Evolutionary conservation across 2,888 invertebrate species (phyloP).

Genomic region (Drosophila neotestacea): DNA sequence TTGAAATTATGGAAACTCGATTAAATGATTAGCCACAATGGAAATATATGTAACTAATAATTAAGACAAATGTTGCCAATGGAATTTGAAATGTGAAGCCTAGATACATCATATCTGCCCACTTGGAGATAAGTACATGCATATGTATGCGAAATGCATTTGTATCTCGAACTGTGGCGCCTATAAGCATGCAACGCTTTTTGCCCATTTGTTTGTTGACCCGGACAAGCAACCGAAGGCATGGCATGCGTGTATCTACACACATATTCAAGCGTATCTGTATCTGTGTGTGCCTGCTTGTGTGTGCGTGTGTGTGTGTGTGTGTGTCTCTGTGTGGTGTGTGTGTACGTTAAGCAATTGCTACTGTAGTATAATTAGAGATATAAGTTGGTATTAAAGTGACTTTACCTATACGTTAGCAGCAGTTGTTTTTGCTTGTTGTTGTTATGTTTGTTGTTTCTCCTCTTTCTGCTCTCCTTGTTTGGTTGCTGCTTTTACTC

Average conservation of each 20-base stretch:
- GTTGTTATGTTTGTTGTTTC: not conserved
- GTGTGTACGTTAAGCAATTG: slow-evolving; percentile 23
- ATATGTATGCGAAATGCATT: slow-evolving; percentile 23
- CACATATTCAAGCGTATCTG: not conserved
- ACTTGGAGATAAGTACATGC: not conserved
- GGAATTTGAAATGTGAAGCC: not conserved
- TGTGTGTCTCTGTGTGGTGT: slow-evolving; percentile 13
- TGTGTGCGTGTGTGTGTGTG: slow-evolving; percentile 1
- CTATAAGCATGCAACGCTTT: slow-evolving; percentile 59
- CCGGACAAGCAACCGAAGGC: slow-evolving; percentile 46
- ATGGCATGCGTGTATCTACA: slow-evolving; percentile 22
- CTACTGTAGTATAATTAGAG: slow-evolving; percentile 33
- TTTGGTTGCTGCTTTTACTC: not conserved
- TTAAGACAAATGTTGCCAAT: slow-evolving; percentile 3
- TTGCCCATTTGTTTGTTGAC: slow-evolving; percentile 63
- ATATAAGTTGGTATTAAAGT: slow-evolving; percentile 17
- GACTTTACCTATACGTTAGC: slow-evolving; percentile 40
- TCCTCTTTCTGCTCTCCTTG: not conserved
- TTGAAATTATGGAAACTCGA: slow-evolving; percentile 7
- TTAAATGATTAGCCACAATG: slow-evolving; percentile 12
- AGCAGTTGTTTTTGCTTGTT: slow-evolving; percentile 3
- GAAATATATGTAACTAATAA: not conserved
- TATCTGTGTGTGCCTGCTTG: not conserved
- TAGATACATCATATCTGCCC: not conserved
- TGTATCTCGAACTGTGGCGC: slow-evolving; percentile 38